Conservation (phyloP, 1,140 invertebrate genomes). For the Brachionus angularis region DNA sequence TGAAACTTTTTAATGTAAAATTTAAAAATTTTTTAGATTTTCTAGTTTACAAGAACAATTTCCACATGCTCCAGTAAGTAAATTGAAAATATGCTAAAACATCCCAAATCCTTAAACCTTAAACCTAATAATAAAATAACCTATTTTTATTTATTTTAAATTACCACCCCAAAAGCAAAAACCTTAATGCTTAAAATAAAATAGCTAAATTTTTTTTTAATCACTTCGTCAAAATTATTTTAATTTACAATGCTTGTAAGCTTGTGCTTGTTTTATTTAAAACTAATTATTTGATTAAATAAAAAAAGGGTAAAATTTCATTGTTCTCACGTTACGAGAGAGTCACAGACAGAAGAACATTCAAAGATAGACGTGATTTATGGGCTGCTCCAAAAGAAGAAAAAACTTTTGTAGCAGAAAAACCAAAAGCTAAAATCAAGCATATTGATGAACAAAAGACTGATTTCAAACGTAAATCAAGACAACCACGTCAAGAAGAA, state of each 20-base stretch:
- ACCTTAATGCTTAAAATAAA: too few relatives aligned
- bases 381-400: background rate
- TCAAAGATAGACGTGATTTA: constrained; percentile 36
- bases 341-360: constrained; percentile 44
- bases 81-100: background rate
- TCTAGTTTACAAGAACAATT: constrained; percentile 6
- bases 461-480: background rate
- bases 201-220: too few relatives aligned
- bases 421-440: constrained; percentile 43
- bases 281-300: background rate
- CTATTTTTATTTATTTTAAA: too few relatives aligned
- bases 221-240: constrained; percentile 6
- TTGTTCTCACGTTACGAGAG: constrained; percentile 44
- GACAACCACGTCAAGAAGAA: background rate
- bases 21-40: constrained; percentile 44
- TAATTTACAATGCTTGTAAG: background rate
- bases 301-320: constrained; percentile 43
- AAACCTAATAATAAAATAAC: background rate
- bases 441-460: background rate
- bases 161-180: too few relatives aligned
- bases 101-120: background rate
- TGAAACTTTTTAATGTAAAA: constrained; percentile 4
- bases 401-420: background rate
- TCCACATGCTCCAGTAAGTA: constrained; percentile 43
- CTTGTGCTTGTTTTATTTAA: background rate